A percentile compares a stretch with the other conserved stretches of the same genome.
phyloP scores from a whole-genome alignment of 2,888 invertebrate species.

The Athalia rosae region DNA sequence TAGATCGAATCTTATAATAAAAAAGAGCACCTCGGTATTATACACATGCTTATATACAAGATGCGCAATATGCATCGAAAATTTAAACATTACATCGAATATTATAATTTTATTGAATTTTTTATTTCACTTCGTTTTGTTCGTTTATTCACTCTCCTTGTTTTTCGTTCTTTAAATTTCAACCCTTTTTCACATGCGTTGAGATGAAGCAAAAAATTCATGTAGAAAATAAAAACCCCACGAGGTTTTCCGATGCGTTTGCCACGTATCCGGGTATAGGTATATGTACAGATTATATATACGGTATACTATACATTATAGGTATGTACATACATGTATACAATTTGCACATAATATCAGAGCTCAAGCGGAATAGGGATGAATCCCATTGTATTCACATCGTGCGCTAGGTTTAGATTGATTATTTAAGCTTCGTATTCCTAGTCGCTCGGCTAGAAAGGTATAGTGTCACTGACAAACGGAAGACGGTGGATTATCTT shows the following conservation, averaged over 20 bases:
- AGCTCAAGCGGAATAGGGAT: background rate
- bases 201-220: too few species aligned
- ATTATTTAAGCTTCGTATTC: constrained; percentile 16
- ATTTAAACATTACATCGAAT: too few species aligned
- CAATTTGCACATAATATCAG: background rate
- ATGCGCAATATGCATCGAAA: background rate
- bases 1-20: constrained; percentile 60
- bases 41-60: background rate
- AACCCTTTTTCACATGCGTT: too few species aligned
- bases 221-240: too few species aligned
- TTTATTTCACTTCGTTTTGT: too few species aligned
- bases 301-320: background rate
- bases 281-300: background rate
- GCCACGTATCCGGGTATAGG: background rate
- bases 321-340: background rate
- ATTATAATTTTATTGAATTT: too few species aligned
- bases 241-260: too few species aligned
- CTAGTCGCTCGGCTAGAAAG: background rate
- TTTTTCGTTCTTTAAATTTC: too few species aligned
- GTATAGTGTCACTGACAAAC: constrained; percentile 17
- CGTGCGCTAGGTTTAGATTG: constrained; percentile 18
- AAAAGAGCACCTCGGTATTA: background rate
- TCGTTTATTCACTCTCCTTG: too few species aligned
- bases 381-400: constrained; percentile 10
- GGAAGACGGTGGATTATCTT: constrained; percentile 23